A percentile compares a stretch with the other conserved stretches of the same genome.
phyloP scores from a whole-genome alignment of 2,113 vertebrate genomes.

The Neodontobutis hainanensis region DNA sequence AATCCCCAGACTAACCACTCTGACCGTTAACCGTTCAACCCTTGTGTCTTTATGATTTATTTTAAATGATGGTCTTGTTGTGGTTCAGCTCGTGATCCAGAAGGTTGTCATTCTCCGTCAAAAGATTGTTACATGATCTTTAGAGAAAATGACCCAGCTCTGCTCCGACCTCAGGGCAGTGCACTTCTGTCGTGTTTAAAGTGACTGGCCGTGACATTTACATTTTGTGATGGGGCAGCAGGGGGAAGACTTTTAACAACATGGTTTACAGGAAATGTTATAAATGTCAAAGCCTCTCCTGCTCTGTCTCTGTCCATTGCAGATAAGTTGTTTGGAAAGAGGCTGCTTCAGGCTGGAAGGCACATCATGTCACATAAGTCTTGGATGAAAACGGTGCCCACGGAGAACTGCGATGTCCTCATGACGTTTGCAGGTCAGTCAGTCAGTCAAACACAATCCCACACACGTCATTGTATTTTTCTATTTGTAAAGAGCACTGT shows the following conservation, averaged over 20 bases:
- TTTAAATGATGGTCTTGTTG: too few relatives aligned
- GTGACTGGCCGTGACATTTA: constrained; percentile 69
- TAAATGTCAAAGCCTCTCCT: constrained; percentile 46
- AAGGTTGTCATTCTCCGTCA: too few relatives aligned
- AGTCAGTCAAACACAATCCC: constrained; percentile 19
- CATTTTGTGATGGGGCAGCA: constrained; percentile 27
- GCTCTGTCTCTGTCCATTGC: constrained; percentile 44
- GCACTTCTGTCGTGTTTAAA: constrained; percentile 60
- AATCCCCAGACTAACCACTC: too few relatives aligned
- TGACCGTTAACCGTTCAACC: too few relatives aligned
- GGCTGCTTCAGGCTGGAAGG: constrained; percentile 92
- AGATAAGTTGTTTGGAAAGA: constrained; percentile 98
- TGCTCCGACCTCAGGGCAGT: background rate
- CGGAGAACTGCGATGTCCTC: constrained; percentile 96
- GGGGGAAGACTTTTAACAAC: constrained; percentile 7
- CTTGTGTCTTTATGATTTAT: too few relatives aligned
- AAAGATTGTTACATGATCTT: background rate
- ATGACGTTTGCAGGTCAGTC: constrained; percentile 94
- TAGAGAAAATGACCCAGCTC: background rate
- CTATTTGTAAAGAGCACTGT: background rate
- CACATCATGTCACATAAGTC: constrained; percentile 98
- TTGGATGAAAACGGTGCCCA: constrained; percentile 99
- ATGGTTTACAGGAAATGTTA: constrained; percentile 23
- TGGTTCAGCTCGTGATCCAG: too few relatives aligned
- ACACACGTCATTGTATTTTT: constrained; percentile 5